phyloP scores from a whole-genome alignment of 2,797 vertebrate species.

The Enteromius radiatus region DNA sequence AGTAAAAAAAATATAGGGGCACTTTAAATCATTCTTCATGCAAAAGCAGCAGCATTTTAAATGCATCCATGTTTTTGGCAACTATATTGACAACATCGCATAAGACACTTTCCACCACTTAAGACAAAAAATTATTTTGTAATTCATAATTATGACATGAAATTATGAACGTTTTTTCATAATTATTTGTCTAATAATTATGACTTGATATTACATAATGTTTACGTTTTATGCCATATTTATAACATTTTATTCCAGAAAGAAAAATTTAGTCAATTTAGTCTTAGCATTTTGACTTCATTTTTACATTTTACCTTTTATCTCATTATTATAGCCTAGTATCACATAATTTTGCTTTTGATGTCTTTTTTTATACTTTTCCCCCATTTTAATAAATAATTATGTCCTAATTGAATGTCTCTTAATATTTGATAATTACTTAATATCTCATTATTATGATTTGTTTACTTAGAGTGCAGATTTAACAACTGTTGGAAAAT shows the following conservation, averaged over 20 bases:
- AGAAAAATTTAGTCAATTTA: no score
- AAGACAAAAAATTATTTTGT: background rate
- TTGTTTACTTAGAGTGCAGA: background rate
- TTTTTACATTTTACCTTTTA: no score
- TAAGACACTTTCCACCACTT: no score
- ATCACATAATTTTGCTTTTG: no score
- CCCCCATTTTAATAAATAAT: background rate
- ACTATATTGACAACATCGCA: background rate
- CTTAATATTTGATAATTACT: background rate
- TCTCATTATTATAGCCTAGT: no score
- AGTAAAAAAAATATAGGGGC: no score
- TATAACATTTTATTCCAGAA: no score
- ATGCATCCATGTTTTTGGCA: no score
- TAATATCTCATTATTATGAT: background rate
- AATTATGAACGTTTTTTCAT: background rate
- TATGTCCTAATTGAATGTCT: background rate
- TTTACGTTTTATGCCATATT: background rate
- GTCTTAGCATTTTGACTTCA: no score
- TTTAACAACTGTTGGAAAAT: background rate
- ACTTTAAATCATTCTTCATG: background rate
- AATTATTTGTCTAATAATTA: background rate
- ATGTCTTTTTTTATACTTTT: background rate
- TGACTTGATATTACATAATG: background rate
- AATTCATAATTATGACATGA: background rate
- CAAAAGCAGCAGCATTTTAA: background rate